Evolutionary conservation across 1,140 invertebrate species (phyloP), one percentile per base, ranked within the genome.

Genomic region (Brachionus paranguensis): DNA sequence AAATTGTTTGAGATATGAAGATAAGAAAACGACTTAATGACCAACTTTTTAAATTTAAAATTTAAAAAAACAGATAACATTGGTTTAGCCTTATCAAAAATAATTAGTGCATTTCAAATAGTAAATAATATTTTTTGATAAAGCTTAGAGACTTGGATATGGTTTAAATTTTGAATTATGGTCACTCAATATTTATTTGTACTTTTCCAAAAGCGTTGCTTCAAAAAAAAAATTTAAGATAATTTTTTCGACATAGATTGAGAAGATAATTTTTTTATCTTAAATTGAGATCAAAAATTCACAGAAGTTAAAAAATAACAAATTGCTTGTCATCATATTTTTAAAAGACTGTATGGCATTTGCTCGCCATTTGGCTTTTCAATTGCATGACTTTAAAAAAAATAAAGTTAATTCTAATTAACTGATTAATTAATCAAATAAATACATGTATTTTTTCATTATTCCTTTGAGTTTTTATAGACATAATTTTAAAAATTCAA

Each of bases 81-180:
- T 33, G 12, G 27, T 68, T 68, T 68, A 41, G 65, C 8, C 65
- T n/a, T 33, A 33, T 68, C 33, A 68, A 68, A 68, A 68, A 68
- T 68, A 68, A 68, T 68, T 68, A 68, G 65, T 68, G 65, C 65
- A 68, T 68, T 68, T 68, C 65, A 68, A 68, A 68, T 14, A 68
- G n/a, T 33, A 68, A 68, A 68, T 68, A 68, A 68, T 33, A 68
- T 33, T 33, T 41, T 68, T 68, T 33, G 65, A 41, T 41, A 68
- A 33, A 7, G 65, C 27, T 68, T 68, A 33, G 65, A 68, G 65
- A 68, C 65, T 68, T 33, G 33, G 65, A 68, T 41, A 68, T 68
- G 65, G 65, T 68, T 68, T 68, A 68, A 68, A 68, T 41, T 68
- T 68, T 68, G 10, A 33, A 33, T 68, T 68, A 68, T 33, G 33